Evolutionary conservation across 2,113 vertebrate genomes (phyloP), one percentile per base, ranked within the genome.

Genomic region (Hippocampus abdominalis): DNA sequence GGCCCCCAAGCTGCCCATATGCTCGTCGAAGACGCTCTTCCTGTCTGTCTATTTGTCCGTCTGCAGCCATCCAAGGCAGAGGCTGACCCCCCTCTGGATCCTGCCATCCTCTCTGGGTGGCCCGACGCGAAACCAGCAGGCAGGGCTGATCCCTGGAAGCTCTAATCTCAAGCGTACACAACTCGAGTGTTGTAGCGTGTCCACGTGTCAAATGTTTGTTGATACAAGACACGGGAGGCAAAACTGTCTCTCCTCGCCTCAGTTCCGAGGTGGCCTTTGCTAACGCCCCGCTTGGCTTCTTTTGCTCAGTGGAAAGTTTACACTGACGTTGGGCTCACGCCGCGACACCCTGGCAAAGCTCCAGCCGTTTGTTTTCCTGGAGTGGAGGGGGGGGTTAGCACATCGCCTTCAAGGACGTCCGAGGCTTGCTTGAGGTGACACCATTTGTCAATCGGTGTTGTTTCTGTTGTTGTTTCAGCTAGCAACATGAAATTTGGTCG

Each of bases 371-470:
- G 70, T 70, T 60, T 60, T 60, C 57, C 27, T 16, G 69, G 13
- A 4, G 8, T 7, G 40, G 21, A 20, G 51, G 23, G n/a, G 53
- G 56, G 77, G 76, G 84, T 87, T 88, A 84, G 79, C 81, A 79
- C 51, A 49, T 66, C 54, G 2, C 57, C 64, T 83, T 69, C 49
- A 63, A 85, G 70, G 59, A 73, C 67, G 73, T 85, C 11, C 69
- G 74, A 27, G 25, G 12, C 69, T 79, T 85, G 83, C 89, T 89
- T 81, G 78, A 81, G 84, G 84, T 81, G 81, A 76, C 67, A 62
- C 32, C 70, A 78, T 36, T 66, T 27, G 44, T 29, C 66, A 49
- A 20, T 18, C 18, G 5, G 51, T 54, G 51, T 54, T 11, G 21
- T 53, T 53, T 51, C 21, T 20, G 20, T 51, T n/a, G 20, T n/a